Base-by-base conservation (phyloP, 2,888 invertebrate species). In the Crocallis elinguaria region DNA sequence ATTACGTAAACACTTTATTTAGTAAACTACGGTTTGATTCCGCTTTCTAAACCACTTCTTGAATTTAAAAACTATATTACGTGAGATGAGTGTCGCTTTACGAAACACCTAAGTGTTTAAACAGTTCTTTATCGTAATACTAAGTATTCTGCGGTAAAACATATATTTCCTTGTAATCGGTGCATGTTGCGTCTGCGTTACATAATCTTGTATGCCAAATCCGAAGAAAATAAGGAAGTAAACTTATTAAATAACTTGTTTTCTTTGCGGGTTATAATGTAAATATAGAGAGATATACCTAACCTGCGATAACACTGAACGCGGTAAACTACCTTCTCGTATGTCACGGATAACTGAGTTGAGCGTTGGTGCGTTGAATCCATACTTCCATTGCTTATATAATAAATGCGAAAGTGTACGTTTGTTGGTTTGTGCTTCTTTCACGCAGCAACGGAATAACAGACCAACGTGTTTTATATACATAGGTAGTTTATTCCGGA, bases 31-130 rank as follows among this genome's bases (percentile, higher is more conserved):
- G 59, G 29, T 48, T 53, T 25, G 54, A 73, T 71, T 69, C 63
- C 68, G 72, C 85, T 86, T 83, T 86, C 84, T 78, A 80, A 69
- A 67, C 53, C 62, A 66, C 72, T 67, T 73, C 71, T 74, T 79
- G 86, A 82, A 86, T 85, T 73, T 74, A 69, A 85, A 84, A 75
- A 50, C 38, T 11, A 9, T 37, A 64, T 82, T 82, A 75, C 82
- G 78, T 79, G 71, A 69, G 67, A 67, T 71, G 53, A 38, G 67
- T 72, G 57, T 60, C 48, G 55, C 56, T 63, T 49, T 46, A 32
- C 48, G 35, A 53, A 56, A 49, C 53, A 59, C 49, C 38, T 50
- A 58, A 46, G 49, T 49, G 53, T 36, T 38, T 49, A 52, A 33
- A 52, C 46, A 46, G 52, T 44, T n/a, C n/a, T n/a, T n/a, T 45